Base-by-base conservation (phyloP, 2,888 invertebrate genomes). In the Hylaea fasciaria region DNA sequence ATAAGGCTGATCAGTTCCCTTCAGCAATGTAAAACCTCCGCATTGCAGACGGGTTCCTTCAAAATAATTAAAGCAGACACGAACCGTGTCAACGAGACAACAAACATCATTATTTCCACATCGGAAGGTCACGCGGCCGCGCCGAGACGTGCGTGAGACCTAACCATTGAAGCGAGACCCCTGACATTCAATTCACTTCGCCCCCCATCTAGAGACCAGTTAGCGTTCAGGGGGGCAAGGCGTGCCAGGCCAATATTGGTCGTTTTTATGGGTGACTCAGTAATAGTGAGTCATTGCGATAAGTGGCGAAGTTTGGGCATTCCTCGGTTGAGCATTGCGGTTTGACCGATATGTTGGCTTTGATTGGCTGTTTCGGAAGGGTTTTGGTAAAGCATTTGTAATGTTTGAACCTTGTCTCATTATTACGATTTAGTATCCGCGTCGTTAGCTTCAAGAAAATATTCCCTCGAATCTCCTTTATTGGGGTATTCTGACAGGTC, bases 121-220 rank as follows among this genome's bases (percentile, higher is more conserved):
- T 61, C 58, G 57, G 63, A 72, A 69, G 72, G 67, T 70, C 70
- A 64, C 41, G 43, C 56, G 29, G 47, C 74, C 32, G 32, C 56
- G 57, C 17, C 74, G 78, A 81, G 81, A 85, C 85, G 79, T 84
- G 83, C 83, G 81, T 82, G 79, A 80, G 80, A 77, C 75, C 44
- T 17, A 64, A 69, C 85, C 82, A 79, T 57, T 62, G 4, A 49
- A 56, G 17, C 46, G 2, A 66, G 84, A 78, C 64, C 81, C 58
- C 57, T 53, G 62, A 53, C 69, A 70, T 68, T 66, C 70, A 65
- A 76, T 76, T 67, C 66, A 68, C 62, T 48, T 66, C 61, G 57
- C 68, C 73, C 64, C n/a, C 50, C 55, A 52, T 28, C 58, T 45
- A 41, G 37, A 16, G 37, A 49, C 44, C 56, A 4, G 17, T 44